Conservation (phyloP, 2,113 vertebrate genomes). For the Oenanthe melanoleuca region DNA sequence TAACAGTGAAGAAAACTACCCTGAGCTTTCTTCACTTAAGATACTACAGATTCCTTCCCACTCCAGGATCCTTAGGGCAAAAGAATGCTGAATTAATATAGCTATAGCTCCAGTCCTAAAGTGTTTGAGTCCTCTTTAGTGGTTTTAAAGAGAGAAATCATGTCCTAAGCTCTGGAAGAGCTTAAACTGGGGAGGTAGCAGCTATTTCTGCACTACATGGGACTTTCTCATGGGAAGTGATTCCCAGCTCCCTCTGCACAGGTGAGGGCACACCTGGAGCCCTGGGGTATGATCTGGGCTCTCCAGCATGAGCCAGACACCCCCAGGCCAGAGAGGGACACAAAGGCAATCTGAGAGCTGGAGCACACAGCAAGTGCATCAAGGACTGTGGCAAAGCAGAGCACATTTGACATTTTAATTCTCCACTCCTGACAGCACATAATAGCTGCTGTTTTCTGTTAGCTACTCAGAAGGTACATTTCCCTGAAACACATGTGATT, state of each 20-base stretch:
- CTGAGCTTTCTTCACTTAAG: neutral
- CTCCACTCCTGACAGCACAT: neutral
- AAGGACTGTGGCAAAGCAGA: neutral
- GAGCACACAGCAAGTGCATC: rapidly evolving
- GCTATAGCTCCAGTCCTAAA: neutral
- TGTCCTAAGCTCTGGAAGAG: neutral
- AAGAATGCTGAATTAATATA: neutral
- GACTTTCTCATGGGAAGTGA: neutral
- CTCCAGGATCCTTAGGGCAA: neutral
- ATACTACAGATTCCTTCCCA: neutral
- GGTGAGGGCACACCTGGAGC: neutral
- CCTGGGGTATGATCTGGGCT: neutral
- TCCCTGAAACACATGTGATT: neutral
- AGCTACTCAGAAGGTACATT: neutral
- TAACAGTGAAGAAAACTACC: neutral
- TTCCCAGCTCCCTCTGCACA: neutral
- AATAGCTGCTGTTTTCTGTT: neutral
- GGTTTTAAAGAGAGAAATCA: neutral
- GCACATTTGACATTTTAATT: neutral
- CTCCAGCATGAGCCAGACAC: neutral
- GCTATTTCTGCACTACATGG: neutral
- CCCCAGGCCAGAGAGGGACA: neutral
- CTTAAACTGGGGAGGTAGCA: neutral
- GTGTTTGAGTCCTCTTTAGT: neutral
- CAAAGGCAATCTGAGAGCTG: neutral